Evolutionary conservation across 1,140 invertebrate genomes (phyloP), one percentile per base, ranked within the genome.

Genomic region (Dinoponera quadriceps): DNA sequence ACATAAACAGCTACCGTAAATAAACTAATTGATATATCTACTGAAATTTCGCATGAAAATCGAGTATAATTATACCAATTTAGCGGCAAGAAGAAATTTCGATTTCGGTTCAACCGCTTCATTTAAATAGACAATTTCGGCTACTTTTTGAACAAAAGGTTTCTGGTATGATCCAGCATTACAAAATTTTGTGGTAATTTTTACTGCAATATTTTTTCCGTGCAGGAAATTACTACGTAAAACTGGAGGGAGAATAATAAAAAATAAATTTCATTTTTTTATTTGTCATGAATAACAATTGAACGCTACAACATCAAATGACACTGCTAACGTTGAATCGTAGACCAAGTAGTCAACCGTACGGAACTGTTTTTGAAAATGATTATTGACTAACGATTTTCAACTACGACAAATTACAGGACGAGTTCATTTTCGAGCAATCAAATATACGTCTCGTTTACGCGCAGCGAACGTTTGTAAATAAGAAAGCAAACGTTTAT

Each of bases 401-500:
- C 38, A 9, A 18, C 13, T 14, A 62, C 20, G n/a, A 54, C 14
- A 44, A 54, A 54, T 66, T 25, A 38, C 51, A 38, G 22, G 14
- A 25, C 9, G 20, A 13, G 51, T 65, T 54, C 44, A 66, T 51
- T 75, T 63, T 7, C 18, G 22, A 59, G 57, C 11, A 7, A 5
- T 51, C 3, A 16, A 57, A 14, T 22, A 9, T 16, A 2, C 44
- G 14, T 49, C 65, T 62, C 44, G 33, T 48, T 51, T 71, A 20
- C 25, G 9, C 25, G 55, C 66, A n/a, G n/a, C n/a, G n/a, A n/a
- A 33, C 29, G 13, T 18, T 48, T 3, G 16, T 9, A n/a, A n/a
- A n/a, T n/a, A n/a, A n/a, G n/a, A n/a, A n/a, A n/a, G 60, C 18
- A 29, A 82, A 51, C 55, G 25, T 73, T 49, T 49, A 38, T 38